These are phyloP conservation scores for Portunus trituberculatus DNA, from an alignment of 1,140 invertebrate genomes.

Conservation along the genomic window DNA sequence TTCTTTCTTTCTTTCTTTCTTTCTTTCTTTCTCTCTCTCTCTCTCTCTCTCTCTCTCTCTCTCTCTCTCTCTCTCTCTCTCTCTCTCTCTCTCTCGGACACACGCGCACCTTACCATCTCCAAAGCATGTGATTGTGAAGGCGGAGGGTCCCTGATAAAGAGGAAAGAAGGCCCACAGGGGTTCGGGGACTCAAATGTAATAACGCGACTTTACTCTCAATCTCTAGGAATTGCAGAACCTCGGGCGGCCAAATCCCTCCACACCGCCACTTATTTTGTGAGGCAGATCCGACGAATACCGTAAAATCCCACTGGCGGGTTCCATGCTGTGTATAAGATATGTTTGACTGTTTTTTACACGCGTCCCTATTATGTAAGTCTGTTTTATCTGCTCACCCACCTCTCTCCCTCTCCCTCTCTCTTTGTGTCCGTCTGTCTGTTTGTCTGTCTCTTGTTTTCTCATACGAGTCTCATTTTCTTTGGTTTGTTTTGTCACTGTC, in stretches of 20 bases:
- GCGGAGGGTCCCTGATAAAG: conserved; percentile 38
- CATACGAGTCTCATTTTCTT: too few species aligned
- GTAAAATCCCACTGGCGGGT: conserved; percentile 60
- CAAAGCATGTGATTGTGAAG: conserved; percentile 42
- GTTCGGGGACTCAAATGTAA: conserved; percentile 64
- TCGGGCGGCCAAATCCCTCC: conserved; percentile 42
- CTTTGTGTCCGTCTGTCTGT: too few species aligned
- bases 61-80: background rate
- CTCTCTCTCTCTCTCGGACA: too few species aligned
- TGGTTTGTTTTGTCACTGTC: too few species aligned
- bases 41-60: conserved; percentile 28
- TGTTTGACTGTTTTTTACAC: background rate
- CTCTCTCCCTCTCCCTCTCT: background rate
- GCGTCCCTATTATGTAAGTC: too few species aligned
- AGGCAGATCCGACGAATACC: conserved; percentile 64
- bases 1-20: conserved; percentile 3
- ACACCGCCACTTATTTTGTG: conserved; percentile 65
- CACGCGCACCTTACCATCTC: background rate
- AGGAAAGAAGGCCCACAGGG: background rate
- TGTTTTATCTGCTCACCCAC: background rate
- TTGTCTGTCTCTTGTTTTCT: too few species aligned
- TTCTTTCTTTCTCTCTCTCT: conserved; percentile 25
- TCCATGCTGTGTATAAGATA: background rate
- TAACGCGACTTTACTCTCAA: conserved; percentile 73
- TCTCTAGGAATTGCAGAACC: conserved; percentile 72